Percentiles rank a stretch among this genome's conserved stretches.
Evolutionary conservation across 2,113 vertebrate genomes (phyloP).

Genomic region (Coregonus clupeaformis): DNA sequence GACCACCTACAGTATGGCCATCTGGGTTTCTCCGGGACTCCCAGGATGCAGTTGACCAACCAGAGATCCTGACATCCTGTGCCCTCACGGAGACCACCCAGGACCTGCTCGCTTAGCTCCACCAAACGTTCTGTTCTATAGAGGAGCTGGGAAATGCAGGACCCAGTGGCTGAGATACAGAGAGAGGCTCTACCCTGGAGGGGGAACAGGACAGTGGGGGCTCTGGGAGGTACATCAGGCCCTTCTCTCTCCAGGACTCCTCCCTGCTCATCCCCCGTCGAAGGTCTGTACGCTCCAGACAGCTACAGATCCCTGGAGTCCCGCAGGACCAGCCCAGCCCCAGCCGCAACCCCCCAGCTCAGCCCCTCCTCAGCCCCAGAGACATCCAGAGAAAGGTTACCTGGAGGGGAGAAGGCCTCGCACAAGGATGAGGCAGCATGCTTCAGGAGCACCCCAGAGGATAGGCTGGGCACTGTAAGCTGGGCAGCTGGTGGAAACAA

Average conservation of each 20-base stretch:
- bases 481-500: slow-evolving; percentile 46
- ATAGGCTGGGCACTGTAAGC: slow-evolving; percentile 28
- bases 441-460: slow-evolving; percentile 24
- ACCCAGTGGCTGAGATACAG: background rate
- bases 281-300: background rate
- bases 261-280: slow-evolving; percentile 5
- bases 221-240: background rate
- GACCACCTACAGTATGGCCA: background rate
- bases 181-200: background rate
- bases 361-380: background rate
- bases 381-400: background rate
- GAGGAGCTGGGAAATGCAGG: background rate
- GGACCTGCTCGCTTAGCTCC: slow-evolving; percentile 25
- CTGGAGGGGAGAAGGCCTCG: slow-evolving; percentile 7
- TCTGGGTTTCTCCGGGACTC: background rate
- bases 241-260: slow-evolving; percentile 8
- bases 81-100: slow-evolving; percentile 16
- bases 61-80: slow-evolving; percentile 47
- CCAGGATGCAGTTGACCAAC: slow-evolving; percentile 40
- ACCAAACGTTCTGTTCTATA: background rate
- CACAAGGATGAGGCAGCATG: slow-evolving; percentile 18
- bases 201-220: slow-evolving; percentile 2
- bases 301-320: slow-evolving; percentile 6
- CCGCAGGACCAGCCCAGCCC: background rate
- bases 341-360: background rate